These are phyloP conservation scores for Mastomys natalensis DNA, from an alignment of 2,113 vertebrate genomes.

Conservation along the genomic window DNA sequence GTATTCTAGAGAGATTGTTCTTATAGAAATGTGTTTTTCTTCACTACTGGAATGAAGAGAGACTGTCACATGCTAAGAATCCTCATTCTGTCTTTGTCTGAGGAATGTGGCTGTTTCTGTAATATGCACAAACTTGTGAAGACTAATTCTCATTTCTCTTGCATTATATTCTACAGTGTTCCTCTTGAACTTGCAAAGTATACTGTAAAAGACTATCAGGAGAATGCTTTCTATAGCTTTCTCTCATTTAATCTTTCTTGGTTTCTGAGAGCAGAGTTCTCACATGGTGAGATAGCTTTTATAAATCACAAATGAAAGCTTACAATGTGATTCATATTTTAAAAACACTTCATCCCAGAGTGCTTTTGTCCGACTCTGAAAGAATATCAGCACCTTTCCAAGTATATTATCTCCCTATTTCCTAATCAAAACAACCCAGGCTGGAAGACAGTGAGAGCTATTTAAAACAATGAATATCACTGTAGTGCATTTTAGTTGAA, in stretches of 20 bases:
- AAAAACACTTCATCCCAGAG: conserved; percentile 35
- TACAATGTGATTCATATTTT: conserved; percentile 46
- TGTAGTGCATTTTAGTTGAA: conserved; percentile 16
- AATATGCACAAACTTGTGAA: background rate
- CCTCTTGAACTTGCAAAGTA: conserved; percentile 21
- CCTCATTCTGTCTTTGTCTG: background rate
- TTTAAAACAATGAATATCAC: background rate
- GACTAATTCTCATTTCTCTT: conserved; percentile 25
- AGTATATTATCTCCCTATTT: conserved; percentile 19
- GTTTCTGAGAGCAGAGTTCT: conserved; percentile 21
- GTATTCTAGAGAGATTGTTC: background rate
- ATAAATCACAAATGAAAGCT: conserved; percentile 58
- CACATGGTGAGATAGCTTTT: conserved; percentile 59
- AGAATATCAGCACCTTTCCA: conserved; percentile 52
- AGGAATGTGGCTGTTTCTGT: conserved; percentile 2
- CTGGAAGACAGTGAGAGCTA: conserved; percentile 1
- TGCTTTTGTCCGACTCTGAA: conserved; percentile 31
- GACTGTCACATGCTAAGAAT: background rate
- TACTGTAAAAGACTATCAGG: conserved; percentile 43
- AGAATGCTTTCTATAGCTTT: conserved; percentile 34
- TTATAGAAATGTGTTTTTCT: conserved; percentile 10
- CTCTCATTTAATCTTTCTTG: conserved; percentile 40
- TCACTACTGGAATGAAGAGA: background rate
- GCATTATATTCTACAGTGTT: background rate
- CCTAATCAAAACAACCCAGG: conserved; percentile 36